Base-by-base conservation (phyloP, 2,113 vertebrate species). In the Meleagris gallopavo region DNA sequence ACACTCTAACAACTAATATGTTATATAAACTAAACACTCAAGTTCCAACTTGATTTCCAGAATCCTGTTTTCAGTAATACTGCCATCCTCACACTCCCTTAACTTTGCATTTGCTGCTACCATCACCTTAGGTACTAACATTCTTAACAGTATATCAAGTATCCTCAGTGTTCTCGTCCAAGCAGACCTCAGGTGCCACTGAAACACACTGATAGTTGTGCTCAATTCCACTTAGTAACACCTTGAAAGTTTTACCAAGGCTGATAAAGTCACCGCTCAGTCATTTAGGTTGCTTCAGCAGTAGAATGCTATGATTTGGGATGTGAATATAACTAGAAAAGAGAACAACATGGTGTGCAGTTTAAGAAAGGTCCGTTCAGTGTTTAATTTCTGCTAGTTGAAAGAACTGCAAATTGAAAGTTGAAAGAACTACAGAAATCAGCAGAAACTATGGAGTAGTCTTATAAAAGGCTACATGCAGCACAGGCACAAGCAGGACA, bases 1-100 rank as follows among this genome's bases (percentile, higher is more conserved):
- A 58, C 41, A 64, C 34, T 32, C 32, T 8, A 79, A 66, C 18
- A 70, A 48, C 61, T 55, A 36, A 78, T 11, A 25, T 57, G 76
- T 73, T 66, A 43, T 24, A 34, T 34, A 85, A 93, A 71, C 61
- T 61, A 86, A 20, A 58, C 15, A 13, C 64, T 70, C 84, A 89
- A 94, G 84, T 92, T 50, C n/a, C 78, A 84, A 75, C 74, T 62
- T 85, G 81, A 95, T 76, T 45, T 30, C 52, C n/a, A 89, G 29
- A 82, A 36, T 61, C 43, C 34, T 70, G 61, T 45, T 61, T 75
- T 60, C n/a, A 65, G 30, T 61, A 57, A 24, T 64, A 17, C 5
- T 38, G 24, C 32, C 46, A 24, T 18, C 46, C 43, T n/a, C 74
- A 82, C 70, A 80, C 58, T 78, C 62, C 64, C 73, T 78, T 43